Percentiles rank a stretch among this genome's conserved stretches.
phyloP scores from a whole-genome alignment of 2,888 invertebrate species.

The Stomorhina lunata region DNA sequence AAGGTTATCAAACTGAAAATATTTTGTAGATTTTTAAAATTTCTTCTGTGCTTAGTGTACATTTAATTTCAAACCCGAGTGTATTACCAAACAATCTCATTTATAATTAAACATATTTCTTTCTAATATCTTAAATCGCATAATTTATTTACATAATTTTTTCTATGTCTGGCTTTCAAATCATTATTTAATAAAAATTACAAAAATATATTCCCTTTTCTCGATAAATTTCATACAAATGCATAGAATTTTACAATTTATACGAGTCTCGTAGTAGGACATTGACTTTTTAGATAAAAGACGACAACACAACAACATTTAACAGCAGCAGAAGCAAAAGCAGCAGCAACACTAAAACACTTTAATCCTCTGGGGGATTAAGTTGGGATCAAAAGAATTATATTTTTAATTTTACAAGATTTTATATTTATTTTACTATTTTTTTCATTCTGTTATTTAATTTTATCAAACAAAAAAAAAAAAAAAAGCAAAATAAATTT shows the following conservation, averaged over 20 bases:
- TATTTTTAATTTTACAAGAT: conserved; percentile 49
- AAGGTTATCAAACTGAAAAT: no score
- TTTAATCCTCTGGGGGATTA: conserved; percentile 77
- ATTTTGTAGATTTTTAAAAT: no score
- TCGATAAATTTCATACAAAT: not conserved
- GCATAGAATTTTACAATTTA: not conserved
- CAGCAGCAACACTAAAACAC: conserved; percentile 50
- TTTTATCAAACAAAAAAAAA: conserved; percentile 18
- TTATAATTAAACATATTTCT: not conserved
- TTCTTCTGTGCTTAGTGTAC: no score
- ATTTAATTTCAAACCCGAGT: no score
- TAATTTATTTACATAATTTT: not conserved
- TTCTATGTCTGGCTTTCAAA: not conserved
- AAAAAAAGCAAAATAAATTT: conserved; percentile 1
- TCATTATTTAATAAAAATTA: not conserved
- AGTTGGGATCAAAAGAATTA: conserved; percentile 73
- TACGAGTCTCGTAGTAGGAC: not conserved
- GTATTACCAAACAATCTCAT: not conserved
- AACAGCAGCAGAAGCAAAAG: no score
- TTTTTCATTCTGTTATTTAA: not conserved
- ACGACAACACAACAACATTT: conserved; percentile 2
- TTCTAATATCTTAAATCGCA: not conserved
- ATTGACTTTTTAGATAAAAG: conserved; percentile 37
- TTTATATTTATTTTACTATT: conserved; percentile 23
- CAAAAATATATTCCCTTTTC: not conserved